Base-by-base conservation (phyloP, 2,888 invertebrate species). In the Salticus scenicus region DNA sequence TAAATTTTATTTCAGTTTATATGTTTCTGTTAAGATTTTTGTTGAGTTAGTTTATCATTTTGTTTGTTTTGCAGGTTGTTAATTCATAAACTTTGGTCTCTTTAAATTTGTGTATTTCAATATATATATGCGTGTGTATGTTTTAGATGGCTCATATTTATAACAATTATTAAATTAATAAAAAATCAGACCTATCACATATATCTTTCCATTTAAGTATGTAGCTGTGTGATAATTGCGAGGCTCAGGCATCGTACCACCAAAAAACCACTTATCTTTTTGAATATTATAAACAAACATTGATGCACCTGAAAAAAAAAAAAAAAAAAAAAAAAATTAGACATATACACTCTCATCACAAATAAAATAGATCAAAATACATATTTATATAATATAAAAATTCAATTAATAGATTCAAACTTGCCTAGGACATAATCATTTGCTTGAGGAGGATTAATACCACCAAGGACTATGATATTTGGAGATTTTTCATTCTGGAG, bases 281-380 rank as follows among this genome's bases (percentile, higher is more conserved):
- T 76, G 67, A 7, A 78, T 57, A 63, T 85, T 79, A 37, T 80
- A 85, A 14, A 85, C 47, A 74, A 85, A 80, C 71, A 85, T 79
- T 4, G 74, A 47, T 24, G 37, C 71, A 51, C 85, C 85, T 79
- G 20, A 24, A 28, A 27, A 5, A 24, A 24, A 63, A 57, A 57
- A 57, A 20, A 24, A 63, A 7, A 7, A 57, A 10, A 57, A 57
- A 17, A 20, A 37, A 7, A 37, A n/a, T n/a, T n/a, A n/a, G n/a
- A n/a, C n/a, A n/a, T n/a, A n/a, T n/a, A n/a, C n/a, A n/a, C n/a
- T n/a, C n/a, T n/a, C n/a, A n/a, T n/a, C n/a, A n/a, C n/a, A n/a
- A n/a, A n/a, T n/a, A n/a, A n/a, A n/a, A n/a, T n/a, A n/a, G n/a
- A n/a, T n/a, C n/a, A n/a, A n/a, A n/a, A n/a, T n/a, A n/a, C n/a